Evolutionary conservation across 2,888 invertebrate genomes (phyloP).

Genomic region (Hirtodrosophila duncani): DNA sequence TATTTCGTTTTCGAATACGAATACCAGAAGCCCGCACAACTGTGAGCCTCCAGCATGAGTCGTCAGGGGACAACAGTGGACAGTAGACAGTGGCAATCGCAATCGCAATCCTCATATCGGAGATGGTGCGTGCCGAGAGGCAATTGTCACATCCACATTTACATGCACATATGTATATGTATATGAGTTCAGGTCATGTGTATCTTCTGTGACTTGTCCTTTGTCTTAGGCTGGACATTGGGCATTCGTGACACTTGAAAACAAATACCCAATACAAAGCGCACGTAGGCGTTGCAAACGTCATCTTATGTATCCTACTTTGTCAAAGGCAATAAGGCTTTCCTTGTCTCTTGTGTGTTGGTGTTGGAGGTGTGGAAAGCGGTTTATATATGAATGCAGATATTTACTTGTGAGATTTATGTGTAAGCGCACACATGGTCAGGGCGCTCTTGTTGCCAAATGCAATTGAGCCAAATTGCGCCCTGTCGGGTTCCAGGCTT

Average conservation of each 20-base stretch:
- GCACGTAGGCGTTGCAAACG: constrained; percentile 47
- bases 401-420: constrained; percentile 13
- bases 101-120: not conserved
- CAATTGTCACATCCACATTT: constrained; percentile 56
- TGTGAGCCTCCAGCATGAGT: constrained; percentile 46
- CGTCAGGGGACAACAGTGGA: not conserved
- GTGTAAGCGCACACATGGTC: not conserved
- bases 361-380: constrained; percentile 49
- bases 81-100: too few species aligned
- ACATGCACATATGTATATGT: constrained; percentile 23
- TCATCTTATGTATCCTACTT: constrained; percentile 41
- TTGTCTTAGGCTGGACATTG: constrained; percentile 30
- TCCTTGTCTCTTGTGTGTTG: constrained; percentile 20
- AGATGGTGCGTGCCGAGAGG: constrained; percentile 50
- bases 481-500: constrained; percentile 11
- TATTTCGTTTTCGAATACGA: constrained; percentile 27
- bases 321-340: constrained; percentile 65
- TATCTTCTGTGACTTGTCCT: constrained; percentile 12
- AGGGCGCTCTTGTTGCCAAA: constrained; percentile 25
- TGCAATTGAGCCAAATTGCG: constrained; percentile 55
- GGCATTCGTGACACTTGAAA: constrained; percentile 43
- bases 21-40: constrained; percentile 63
- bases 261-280: constrained; percentile 4
- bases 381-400: constrained; percentile 25
- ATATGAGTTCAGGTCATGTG: constrained; percentile 25